Conservation (phyloP, 2,113 vertebrate species). For the Saimiri boliviensis region DNA sequence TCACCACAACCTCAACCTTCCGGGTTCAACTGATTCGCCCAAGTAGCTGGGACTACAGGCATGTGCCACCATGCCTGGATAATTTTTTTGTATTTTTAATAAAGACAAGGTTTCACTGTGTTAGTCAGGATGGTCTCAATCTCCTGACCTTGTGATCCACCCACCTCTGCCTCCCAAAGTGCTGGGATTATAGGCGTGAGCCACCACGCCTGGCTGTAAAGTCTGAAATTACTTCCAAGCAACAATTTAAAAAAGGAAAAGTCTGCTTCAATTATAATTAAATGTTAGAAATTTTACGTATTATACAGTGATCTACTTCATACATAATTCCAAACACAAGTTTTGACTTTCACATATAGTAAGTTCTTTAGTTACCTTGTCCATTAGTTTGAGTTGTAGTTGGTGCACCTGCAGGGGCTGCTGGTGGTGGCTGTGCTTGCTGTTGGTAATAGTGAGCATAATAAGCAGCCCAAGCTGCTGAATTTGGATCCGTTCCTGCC, state of each 20-base stretch:
- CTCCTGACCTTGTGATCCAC: too few relatives aligned
- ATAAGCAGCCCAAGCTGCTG: conserved; percentile 98
- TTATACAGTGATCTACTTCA: not conserved
- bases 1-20: too few relatives aligned
- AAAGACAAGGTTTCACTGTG: too few relatives aligned
- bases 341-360: not conserved
- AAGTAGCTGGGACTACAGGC: too few relatives aligned
- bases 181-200: too few relatives aligned
- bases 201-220: not conserved
- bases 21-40: too few relatives aligned
- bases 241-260: not conserved
- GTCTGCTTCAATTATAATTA: not conserved
- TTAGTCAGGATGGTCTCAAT: too few relatives aligned
- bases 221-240: not conserved
- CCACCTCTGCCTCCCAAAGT: too few relatives aligned
- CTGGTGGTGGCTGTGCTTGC: conserved; percentile 94
- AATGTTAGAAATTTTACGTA: not conserved
- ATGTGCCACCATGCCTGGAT: too few relatives aligned
- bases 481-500: conserved; percentile 97
- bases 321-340: conserved; percentile 1
- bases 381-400: conserved; percentile 94
- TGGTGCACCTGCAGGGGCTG: conserved; percentile 93
- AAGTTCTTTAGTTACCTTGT: conserved; percentile 89
- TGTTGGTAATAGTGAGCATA: conserved; percentile 99
- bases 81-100: too few relatives aligned